Evolutionary conservation across 2,797 vertebrate genomes (phyloP), one percentile per base, ranked within the genome.

Genomic region (Phrynocephalus forsythii): DNA sequence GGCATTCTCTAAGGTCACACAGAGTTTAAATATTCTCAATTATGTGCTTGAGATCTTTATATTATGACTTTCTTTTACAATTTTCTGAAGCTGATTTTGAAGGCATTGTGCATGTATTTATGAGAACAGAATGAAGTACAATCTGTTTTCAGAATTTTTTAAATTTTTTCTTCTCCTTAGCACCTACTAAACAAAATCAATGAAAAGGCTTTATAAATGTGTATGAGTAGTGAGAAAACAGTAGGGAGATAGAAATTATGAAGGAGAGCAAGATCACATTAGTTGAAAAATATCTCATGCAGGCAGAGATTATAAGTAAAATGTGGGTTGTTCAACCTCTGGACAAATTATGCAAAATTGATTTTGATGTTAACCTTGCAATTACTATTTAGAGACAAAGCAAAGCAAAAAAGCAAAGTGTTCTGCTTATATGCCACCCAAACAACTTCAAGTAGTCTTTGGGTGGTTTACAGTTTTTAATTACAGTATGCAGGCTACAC

Each of bases 161-260:
- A n/a, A 72, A n/a, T n/a, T 9, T 10, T 38, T 30, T 68, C n/a
- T 6, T 28, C 56, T 10, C 66, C 30, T 82, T 38, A 20, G 1
- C 16, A 28, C 68, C 28, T 88, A 24, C 38, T 84, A 73, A 84
- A 66, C 38, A 79, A 50, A 84, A 80, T 81, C 79, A 80, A 68
- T 77, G 60, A 28, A 76, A 52, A 68, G 80, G n/a, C 76, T 87
- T 82, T 87, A 76, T 79, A 84, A 80, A 73, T 80, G 76, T 66
- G n/a, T 80, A 26, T 66, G 66, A 52, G 10, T 50, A 50, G 77
- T 72, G 56, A 52, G 13, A n/a, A 84, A 78, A 80, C 68, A 84
- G 76, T 69, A 84, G 52, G 56, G 52, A 79, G 33, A 24, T 67
- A 30, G 28, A 67, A 73, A 84, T 84, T 78, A 75, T 88, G 38